These are phyloP conservation scores for Eubucco bourcierii DNA, from an alignment of 2,113 vertebrate species.

Conservation along the genomic window DNA sequence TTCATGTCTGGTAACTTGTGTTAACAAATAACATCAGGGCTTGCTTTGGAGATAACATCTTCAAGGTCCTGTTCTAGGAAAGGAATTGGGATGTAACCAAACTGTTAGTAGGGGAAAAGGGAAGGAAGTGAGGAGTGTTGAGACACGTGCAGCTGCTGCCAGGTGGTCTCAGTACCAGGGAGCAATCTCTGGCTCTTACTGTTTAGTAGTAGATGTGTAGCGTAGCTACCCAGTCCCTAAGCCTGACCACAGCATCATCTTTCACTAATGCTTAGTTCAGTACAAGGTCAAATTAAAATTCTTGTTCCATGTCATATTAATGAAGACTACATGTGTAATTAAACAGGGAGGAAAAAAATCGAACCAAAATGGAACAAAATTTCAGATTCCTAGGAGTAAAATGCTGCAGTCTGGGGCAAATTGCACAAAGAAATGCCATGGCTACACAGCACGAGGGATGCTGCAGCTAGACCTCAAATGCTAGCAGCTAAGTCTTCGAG, in stretches of 20 bases:
- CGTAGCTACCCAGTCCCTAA: background rate
- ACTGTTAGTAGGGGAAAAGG: background rate
- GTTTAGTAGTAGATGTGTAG: background rate
- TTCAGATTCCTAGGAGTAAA: background rate
- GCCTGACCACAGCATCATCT: background rate
- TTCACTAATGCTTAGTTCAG: background rate
- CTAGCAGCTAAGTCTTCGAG: background rate
- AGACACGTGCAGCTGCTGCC: background rate
- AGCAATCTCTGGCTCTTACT: background rate
- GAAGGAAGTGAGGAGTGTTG: background rate
- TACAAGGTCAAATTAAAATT: background rate
- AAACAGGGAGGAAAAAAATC: background rate
- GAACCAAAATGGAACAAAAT: background rate
- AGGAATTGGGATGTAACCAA: background rate
- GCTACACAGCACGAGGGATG: background rate
- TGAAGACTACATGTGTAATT: background rate
- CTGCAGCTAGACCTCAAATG: background rate
- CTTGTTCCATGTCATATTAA: background rate
- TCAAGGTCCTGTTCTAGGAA: background rate
- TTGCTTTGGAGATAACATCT: background rate
- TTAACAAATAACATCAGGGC: background rate
- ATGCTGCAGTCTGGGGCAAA: background rate
- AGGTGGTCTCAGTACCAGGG: background rate
- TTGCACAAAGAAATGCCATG: background rate
- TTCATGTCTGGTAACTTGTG: background rate